Evolutionary conservation across 2,888 invertebrate genomes (phyloP).

Genomic region (Bellardia pandia): DNA sequence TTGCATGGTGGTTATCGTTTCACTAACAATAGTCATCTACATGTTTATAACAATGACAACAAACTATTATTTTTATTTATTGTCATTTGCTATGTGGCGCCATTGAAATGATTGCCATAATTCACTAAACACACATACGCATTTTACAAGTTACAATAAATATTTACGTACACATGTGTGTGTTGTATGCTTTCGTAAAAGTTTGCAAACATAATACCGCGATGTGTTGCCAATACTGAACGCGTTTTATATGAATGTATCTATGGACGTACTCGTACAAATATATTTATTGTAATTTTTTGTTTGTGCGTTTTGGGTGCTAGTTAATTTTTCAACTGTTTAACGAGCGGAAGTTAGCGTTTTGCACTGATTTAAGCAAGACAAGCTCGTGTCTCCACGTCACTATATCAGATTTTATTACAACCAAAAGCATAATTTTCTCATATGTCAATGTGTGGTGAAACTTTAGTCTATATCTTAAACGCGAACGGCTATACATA

Average conservation of each 20-base stretch:
- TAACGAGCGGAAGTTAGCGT: constrained; percentile 83
- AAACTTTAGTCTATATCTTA: not conserved
- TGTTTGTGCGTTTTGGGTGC: constrained; percentile 31
- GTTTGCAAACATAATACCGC: constrained; percentile 44
- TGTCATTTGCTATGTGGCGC: constrained; percentile 82
- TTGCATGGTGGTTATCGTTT: constrained; percentile 52
- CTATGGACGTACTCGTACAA: not conserved
- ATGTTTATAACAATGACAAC: constrained; percentile 77
- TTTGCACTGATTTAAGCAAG: constrained; percentile 82
- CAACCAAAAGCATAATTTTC: constrained; percentile 60
- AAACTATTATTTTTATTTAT: constrained; percentile 83
- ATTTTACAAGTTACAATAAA: not conserved
- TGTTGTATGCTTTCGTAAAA: constrained; percentile 6
- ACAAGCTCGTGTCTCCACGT: constrained; percentile 74
- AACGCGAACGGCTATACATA: not conserved
- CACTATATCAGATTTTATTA: constrained; percentile 58
- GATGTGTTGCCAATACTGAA: constrained; percentile 54
- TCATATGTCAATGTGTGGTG: constrained; percentile 64
- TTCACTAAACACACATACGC: constrained; percentile 49
- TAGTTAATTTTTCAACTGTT: constrained; percentile 83
- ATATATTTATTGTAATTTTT: not conserved
- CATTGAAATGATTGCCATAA: constrained; percentile 79
- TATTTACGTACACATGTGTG: not conserved
- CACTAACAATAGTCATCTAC: constrained; percentile 73
- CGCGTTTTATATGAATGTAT: constrained; percentile 44